A percentile compares a stretch with the other conserved stretches of the same genome.
Conservation (phyloP, 2,888 invertebrate genomes). For the Quadriops clusia region DNA sequence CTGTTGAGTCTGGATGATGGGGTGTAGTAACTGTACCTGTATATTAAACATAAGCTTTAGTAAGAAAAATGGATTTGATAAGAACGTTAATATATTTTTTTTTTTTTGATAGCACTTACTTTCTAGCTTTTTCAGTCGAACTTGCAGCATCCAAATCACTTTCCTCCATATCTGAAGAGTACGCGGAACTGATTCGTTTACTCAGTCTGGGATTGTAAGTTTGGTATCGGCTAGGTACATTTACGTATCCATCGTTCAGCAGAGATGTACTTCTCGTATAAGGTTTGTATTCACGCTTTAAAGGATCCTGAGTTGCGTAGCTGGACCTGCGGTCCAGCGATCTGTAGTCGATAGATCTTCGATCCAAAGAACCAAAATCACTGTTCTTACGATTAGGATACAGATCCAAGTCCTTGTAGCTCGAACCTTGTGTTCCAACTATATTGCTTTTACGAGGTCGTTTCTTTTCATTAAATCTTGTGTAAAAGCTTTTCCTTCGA, state of each 20-base stretch:
- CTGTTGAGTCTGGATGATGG: conserved; percentile 27
- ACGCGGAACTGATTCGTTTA: conserved; percentile 26
- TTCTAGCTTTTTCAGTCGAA: conserved; percentile 32
- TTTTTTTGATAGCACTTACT: conserved; percentile 24
- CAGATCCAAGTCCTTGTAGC: conserved; percentile 31
- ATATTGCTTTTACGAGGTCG: conserved; percentile 56
- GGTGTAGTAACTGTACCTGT: conserved; percentile 27
- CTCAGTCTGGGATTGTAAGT: conserved; percentile 31
- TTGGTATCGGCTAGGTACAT: conserved; percentile 32
- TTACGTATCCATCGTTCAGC: conserved; percentile 32
- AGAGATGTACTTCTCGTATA: conserved; percentile 29
- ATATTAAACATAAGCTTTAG: conserved; percentile 13
- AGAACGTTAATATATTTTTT: too few species aligned
- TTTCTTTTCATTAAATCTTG: conserved; percentile 77
- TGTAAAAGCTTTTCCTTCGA: conserved; percentile 78
- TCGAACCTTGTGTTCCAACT: conserved; percentile 43
- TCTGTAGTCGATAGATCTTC: conserved; percentile 23
- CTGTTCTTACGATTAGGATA: conserved; percentile 22
- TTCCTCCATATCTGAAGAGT: conserved; percentile 28
- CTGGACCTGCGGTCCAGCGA: conserved; percentile 17
- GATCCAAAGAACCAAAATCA: conserved; percentile 29
- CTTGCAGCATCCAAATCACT: conserved; percentile 28
- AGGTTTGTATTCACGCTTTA: conserved; percentile 21
- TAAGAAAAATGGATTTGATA: too few species aligned
- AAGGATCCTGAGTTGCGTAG: conserved; percentile 21